Percentiles rank a stretch among this genome's conserved stretches.
Conservation (phyloP, 2,113 vertebrate species). For the Nibea coibor region DNA sequence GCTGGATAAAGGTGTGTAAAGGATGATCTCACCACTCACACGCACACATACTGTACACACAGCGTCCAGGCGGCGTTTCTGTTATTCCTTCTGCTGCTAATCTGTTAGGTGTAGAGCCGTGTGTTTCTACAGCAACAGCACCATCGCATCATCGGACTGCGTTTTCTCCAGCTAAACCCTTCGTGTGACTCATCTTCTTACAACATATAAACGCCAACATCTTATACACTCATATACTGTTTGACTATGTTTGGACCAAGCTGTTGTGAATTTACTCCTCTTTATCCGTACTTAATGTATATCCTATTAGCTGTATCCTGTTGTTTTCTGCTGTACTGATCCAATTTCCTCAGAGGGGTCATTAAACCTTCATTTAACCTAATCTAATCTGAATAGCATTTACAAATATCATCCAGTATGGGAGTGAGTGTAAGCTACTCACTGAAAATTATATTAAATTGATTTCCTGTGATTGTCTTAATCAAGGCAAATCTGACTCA, state of each 20-base stretch:
- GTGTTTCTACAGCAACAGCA: constrained; percentile 19
- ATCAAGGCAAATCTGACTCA: constrained; percentile 20
- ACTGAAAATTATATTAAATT: background rate
- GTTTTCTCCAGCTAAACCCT: background rate
- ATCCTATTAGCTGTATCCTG: constrained; percentile 41
- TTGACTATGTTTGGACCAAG: background rate
- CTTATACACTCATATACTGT: background rate
- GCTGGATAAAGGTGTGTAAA: constrained; percentile 61
- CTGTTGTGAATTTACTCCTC: background rate
- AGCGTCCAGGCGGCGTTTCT: constrained; percentile 46
- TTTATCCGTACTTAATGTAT: constrained; percentile 10
- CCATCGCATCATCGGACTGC: background rate
- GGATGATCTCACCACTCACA: constrained; percentile 69
- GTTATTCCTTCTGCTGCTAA: constrained; percentile 40
- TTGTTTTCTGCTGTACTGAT: constrained; percentile 25
- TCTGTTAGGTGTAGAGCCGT: constrained; percentile 32
- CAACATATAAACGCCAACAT: background rate
- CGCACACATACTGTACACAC: constrained; percentile 40
- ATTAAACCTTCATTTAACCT: constrained; percentile 42
- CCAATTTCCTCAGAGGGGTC: constrained; percentile 31
- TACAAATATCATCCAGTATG: constrained; percentile 14
- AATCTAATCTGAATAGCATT: constrained; percentile 31
- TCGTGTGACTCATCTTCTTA: background rate
- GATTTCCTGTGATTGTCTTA: constrained; percentile 16
- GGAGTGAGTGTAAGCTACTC: background rate